These are phyloP conservation scores for Acromyrmex heyeri DNA, from an alignment of 1,140 invertebrate genomes.

Conservation along the genomic window DNA sequence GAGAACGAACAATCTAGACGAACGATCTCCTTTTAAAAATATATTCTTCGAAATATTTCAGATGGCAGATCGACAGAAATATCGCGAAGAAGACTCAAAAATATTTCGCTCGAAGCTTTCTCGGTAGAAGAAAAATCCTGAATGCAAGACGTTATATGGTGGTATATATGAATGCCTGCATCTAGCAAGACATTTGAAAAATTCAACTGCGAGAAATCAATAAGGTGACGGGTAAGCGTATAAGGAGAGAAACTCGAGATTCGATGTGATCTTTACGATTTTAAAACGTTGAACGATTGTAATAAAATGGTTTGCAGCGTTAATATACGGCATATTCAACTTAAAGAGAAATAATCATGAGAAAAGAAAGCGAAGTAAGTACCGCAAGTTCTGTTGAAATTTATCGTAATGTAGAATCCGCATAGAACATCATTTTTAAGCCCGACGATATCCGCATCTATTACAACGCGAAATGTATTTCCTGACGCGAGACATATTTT, in stretches of 20 bases:
- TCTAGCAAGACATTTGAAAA: constrained; percentile 16
- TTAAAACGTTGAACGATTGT: not conserved
- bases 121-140: constrained; percentile 19
- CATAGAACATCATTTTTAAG: not conserved
- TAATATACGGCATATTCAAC: not conserved
- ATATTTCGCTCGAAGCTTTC: constrained; percentile 8
- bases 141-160: not conserved
- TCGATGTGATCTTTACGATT: not conserved
- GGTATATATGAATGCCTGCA: not conserved
- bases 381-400: not conserved
- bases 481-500: constrained; percentile 8
- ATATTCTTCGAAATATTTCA: not conserved
- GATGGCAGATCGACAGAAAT: constrained; percentile 8
- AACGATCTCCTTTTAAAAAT: not conserved
- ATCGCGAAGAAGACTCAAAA: constrained; percentile 6
- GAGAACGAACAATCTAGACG: not conserved
- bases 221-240: not conserved
- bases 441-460: constrained; percentile 8
- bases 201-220: constrained; percentile 7
- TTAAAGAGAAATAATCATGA: not conserved
- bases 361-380: not conserved
- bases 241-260: not conserved
- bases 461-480: constrained; percentile 12
- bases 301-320: not conserved
- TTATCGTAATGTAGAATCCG: constrained; percentile 32